phyloP scores from a whole-genome alignment of 1,140 invertebrate species.

The Temnothorax longispinosus region DNA sequence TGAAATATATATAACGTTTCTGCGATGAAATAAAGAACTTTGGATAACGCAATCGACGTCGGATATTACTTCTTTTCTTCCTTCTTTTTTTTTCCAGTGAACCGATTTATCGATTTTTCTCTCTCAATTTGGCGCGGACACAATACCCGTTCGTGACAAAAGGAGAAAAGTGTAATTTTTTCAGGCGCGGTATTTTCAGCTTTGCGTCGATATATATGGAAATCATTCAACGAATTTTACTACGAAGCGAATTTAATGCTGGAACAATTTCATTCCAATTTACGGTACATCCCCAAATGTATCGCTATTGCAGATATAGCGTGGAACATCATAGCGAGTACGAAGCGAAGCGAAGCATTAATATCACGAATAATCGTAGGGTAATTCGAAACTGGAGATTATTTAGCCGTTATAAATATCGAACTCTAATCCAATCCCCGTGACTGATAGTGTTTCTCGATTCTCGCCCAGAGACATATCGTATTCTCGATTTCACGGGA shows the following conservation, averaged over 20 bases:
- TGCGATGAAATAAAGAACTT: neutral
- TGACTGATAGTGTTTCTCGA: neutral
- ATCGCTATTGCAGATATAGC: neutral
- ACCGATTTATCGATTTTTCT: slow-evolving; percentile 3
- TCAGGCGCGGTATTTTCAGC: neutral
- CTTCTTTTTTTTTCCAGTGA: neutral
- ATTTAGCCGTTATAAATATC: slow-evolving; percentile 37
- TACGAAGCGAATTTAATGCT: neutral
- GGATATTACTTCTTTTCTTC: neutral
- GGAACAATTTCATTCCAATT: slow-evolving; percentile 15
- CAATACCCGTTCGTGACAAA: neutral
- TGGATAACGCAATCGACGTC: neutral
- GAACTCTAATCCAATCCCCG: neutral
- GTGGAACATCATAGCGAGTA: neutral
- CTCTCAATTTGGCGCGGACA: neutral
- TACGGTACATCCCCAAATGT: neutral
- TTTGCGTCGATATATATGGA: neutral
- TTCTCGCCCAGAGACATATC: neutral
- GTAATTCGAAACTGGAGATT: slow-evolving; percentile 18
- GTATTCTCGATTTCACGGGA: neutral
- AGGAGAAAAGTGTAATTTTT: neutral
- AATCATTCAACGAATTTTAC: neutral
- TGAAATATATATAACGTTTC: neutral
- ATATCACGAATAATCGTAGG: slow-evolving; percentile 17
- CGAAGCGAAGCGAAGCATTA: neutral